Evolutionary conservation across 2,888 invertebrate species (phyloP), one percentile per base, ranked within the genome.

Genomic region (Cataglyphis livida): DNA sequence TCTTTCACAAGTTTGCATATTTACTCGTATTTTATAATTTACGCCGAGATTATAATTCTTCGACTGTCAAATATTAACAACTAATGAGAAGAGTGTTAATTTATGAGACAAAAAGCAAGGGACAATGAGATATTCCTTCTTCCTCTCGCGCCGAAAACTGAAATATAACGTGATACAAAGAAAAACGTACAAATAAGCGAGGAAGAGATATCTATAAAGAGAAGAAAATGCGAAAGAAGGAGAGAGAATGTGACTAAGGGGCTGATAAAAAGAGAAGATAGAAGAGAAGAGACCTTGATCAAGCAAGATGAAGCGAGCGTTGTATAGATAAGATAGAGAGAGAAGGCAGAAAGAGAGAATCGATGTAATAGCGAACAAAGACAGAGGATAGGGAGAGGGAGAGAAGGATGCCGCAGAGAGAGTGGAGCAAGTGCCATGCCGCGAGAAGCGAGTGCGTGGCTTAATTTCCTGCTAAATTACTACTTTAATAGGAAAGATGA

Each of bases 381-480:
- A 83, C 83, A 65, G 82, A 81, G 32, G 81, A 25, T 41, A 62
- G 71, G 48, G 57, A 64, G 61, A 21, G 76, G 74, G 79, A 64
- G 68, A 44, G 66, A 65, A 28, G 61, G 79, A 84, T 48, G 68
- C 78, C 59, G 25, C 75, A 48, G 44, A 48, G 44, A 74, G 81
- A 92, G 88, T 87, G 89, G 91, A 90, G 91, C 91, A 89, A 93
- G 91, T 90, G 89, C 89, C 90, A 87, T 83, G 88, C 89, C 88
- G 89, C 91, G 91, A 90, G 91, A 90, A 91, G 91, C 89, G 89
- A 94, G 93, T 94, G 93, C 94, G 93, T 94, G 91, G 94, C 94
- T 94, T 94, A 94, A 94, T 94, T 94, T 94, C 94, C 94, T 94
- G 94, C 94, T 94, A 94, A 94, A 94, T 94, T 94, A 94, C 94